phyloP scores from a whole-genome alignment of 2,797 vertebrate species.

The Prunella strophiata region DNA sequence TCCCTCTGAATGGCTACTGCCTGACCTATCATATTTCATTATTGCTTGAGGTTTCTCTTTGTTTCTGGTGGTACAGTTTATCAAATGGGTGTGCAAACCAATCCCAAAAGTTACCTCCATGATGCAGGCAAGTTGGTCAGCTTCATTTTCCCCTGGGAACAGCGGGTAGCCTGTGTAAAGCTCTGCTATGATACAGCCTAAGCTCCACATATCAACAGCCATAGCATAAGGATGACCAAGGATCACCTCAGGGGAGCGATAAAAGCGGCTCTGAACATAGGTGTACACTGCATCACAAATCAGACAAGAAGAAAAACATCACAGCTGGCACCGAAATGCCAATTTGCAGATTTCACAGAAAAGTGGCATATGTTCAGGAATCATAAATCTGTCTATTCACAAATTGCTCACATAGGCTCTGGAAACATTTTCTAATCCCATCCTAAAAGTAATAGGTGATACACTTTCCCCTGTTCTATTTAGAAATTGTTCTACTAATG shows the following conservation, averaged over 20 bases:
- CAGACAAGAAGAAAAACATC: background rate
- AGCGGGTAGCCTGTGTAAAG: constrained; percentile 90
- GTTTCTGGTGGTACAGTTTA: background rate
- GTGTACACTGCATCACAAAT: constrained; percentile 83
- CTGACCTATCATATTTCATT: background rate
- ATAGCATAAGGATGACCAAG: constrained; percentile 91
- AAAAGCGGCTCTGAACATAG: constrained; percentile 95
- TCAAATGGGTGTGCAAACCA: background rate
- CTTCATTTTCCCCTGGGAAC: constrained; percentile 91
- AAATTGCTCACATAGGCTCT: background rate
- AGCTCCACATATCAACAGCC: constrained; percentile 97
- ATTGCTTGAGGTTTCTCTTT: background rate
- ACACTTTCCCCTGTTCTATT: background rate
- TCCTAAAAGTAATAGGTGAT: background rate
- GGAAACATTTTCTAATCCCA: background rate
- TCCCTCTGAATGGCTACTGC: background rate
- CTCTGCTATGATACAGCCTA: constrained; percentile 93
- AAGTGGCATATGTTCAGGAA: background rate
- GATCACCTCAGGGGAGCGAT: constrained; percentile 93
- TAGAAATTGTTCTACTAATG: background rate
- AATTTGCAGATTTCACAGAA: background rate
- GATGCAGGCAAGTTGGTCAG: constrained; percentile 93
- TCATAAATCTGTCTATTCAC: background rate
- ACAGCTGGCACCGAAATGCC: background rate
- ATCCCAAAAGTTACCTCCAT: constrained; percentile 86